Conservation (phyloP, 2,888 invertebrate species). For the Stenolophus ochropezus region DNA sequence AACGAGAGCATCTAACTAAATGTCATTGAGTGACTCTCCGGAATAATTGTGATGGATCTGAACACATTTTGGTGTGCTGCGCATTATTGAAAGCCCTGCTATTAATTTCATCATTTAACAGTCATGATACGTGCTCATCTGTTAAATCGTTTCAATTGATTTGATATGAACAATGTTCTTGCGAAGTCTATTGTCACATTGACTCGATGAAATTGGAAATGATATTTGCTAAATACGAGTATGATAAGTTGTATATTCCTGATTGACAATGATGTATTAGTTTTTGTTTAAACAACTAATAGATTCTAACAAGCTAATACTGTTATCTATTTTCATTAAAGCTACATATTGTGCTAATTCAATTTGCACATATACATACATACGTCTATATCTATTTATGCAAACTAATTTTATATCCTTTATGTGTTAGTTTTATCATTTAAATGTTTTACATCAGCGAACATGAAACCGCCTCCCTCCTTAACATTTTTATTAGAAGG, state of each 20-base stretch:
- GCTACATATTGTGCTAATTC: too few species aligned
- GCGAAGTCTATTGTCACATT: neutral
- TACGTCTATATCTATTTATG: too few species aligned
- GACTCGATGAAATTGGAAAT: neutral
- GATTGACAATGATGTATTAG: neutral
- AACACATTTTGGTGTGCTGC: neutral
- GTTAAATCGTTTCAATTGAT: slow-evolving; percentile 1
- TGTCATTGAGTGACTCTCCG: neutral
- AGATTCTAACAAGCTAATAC: neutral
- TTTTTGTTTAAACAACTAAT: neutral
- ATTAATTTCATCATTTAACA: neutral
- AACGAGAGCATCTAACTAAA: neutral
- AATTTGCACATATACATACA: too few species aligned
- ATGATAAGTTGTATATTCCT: neutral
- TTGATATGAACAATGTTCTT: neutral
- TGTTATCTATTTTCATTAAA: neutral
- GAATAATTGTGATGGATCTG: slow-evolving; percentile 20
- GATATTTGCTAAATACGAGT: neutral
- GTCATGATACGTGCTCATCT: neutral
- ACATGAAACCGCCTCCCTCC: too few species aligned
- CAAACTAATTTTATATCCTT: too few species aligned
- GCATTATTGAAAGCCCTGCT: neutral
- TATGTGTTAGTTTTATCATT: too few species aligned
- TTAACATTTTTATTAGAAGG: too few species aligned
- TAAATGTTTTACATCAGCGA: too few species aligned